These are phyloP conservation scores for Acrocera orbiculus DNA, from an alignment of 2,888 invertebrate species.

Conservation along the genomic window DNA sequence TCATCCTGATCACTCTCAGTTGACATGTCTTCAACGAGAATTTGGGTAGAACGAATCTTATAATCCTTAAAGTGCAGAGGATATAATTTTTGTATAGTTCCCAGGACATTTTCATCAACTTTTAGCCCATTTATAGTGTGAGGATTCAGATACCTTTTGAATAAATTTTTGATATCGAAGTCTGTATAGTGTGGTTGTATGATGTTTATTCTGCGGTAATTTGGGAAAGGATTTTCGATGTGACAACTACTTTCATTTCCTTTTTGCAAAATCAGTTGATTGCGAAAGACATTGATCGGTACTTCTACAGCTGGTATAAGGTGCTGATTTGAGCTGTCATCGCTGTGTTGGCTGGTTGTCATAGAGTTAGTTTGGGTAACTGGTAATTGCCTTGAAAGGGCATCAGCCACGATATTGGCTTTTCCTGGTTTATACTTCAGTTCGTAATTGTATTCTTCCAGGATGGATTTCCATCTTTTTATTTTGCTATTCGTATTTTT, in stretches of 20 bases:
- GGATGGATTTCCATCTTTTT: constrained; percentile 6
- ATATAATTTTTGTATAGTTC: constrained; percentile 1
- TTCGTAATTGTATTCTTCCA: constrained; percentile 3
- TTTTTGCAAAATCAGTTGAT: background rate
- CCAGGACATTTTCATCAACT: background rate
- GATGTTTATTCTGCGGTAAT: background rate
- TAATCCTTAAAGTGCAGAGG: constrained; percentile 1
- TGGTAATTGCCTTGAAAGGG: constrained; percentile 4
- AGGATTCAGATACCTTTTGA: constrained; percentile 2
- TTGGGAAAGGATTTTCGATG: constrained; percentile 1
- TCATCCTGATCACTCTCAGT: constrained; percentile 8
- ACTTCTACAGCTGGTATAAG: background rate
- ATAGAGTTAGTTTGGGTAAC: background rate
- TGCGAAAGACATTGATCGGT: background rate
- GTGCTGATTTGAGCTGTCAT: background rate
- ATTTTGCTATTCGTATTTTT: constrained; percentile 3
- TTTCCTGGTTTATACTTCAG: constrained; percentile 5
- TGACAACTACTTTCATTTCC: background rate
- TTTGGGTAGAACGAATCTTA: constrained; percentile 5
- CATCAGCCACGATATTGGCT: constrained; percentile 5
- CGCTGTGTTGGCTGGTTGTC: background rate
- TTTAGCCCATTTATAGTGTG: constrained; percentile 1
- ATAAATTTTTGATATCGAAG: background rate
- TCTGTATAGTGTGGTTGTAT: background rate
- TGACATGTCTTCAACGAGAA: constrained; percentile 7